These are phyloP conservation scores for Vicugna pacos DNA, from an alignment of 2,113 vertebrate species.

Conservation along the genomic window DNA sequence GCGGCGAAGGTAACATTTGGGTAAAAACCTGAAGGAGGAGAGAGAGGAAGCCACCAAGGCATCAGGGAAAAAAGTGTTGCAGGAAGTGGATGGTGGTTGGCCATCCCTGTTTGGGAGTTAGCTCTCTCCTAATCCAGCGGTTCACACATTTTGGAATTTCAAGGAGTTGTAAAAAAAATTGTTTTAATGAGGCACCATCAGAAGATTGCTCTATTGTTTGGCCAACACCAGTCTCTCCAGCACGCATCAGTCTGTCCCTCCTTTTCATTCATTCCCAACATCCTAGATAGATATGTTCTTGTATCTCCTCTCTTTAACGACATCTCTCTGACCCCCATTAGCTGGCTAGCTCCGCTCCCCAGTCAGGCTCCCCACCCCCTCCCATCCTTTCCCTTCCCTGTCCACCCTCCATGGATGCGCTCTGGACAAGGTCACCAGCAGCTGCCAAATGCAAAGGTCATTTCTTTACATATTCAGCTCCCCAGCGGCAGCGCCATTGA, in stretches of 20 bases:
- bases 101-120: too few species aligned
- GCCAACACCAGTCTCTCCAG: neutral
- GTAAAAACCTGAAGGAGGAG: neutral
- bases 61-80: neutral
- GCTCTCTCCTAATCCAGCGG: neutral
- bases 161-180: neutral
- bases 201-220: neutral
- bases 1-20: neutral
- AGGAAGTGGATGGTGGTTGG: neutral
- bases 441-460: neutral
- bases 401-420: neutral
- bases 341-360: neutral
- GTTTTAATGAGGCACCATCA: too few species aligned
- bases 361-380: neutral
- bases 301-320: neutral
- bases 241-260: neutral
- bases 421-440: neutral
- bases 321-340: neutral
- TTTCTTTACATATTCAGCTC: neutral
- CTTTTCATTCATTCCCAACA: neutral
- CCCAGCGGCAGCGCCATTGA: fast-evolving
- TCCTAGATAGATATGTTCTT: neutral
- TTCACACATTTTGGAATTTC: neutral
- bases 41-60: too few species aligned
- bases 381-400: neutral